Conservation (phyloP, 2,797 vertebrate species). For the Coreius guichenoti region DNA sequence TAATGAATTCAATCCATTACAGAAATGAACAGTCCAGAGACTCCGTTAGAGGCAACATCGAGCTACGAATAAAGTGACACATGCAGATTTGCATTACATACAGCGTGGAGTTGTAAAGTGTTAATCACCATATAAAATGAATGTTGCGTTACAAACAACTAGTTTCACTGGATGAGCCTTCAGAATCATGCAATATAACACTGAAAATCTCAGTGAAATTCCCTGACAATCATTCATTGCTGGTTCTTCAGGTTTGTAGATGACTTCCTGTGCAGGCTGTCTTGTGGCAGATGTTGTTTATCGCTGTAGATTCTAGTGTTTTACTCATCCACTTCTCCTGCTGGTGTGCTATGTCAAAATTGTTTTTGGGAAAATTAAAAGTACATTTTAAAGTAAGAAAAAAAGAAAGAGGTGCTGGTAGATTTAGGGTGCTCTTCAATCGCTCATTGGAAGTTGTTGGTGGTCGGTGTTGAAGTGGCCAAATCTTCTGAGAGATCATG, state of each 20-base stretch:
- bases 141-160: neutral
- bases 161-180: neutral
- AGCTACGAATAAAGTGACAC: conserved; percentile 25
- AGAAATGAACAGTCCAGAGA: neutral
- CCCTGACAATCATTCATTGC: conserved; percentile 13
- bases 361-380: neutral
- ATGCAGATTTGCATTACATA: conserved; percentile 23
- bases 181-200: neutral
- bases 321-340: neutral
- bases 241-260: conserved; percentile 6
- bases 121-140: neutral
- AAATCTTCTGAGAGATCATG: conserved; percentile 10
- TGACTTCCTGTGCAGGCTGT: neutral
- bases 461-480: conserved; percentile 12
- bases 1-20: neutral
- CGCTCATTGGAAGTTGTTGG: neutral
- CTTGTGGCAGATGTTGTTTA: neutral
- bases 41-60: neutral
- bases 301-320: neutral
- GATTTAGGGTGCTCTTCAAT: conserved; percentile 15
- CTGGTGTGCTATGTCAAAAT: conserved; percentile 4
- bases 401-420: conserved; percentile 31
- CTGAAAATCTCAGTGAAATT: neutral
- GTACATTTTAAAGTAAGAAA: neutral
- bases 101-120: neutral